Conservation (phyloP, 2,113 vertebrate species). For the pig (Sus scrofa) region DNA sequence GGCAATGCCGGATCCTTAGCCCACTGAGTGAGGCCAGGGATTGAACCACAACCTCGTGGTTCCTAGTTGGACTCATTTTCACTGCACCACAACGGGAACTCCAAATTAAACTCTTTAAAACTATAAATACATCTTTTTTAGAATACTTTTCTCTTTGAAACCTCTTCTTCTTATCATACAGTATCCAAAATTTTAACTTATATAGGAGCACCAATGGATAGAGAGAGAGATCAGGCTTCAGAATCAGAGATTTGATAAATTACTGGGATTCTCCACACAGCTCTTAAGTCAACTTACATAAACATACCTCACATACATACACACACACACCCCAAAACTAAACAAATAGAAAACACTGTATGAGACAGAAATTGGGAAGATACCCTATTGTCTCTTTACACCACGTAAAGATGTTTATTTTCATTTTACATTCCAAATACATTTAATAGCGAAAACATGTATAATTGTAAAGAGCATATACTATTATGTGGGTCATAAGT, state of each 20-base stretch:
- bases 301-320: not conserved
- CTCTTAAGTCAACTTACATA: not conserved
- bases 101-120: not conserved
- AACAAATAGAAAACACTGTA: not conserved
- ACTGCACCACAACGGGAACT: too few species aligned
- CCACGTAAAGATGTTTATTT: not conserved
- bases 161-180: not conserved
- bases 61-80: too few species aligned
- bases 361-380: not conserved
- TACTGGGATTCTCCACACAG: not conserved
- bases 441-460: not conserved
- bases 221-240: not conserved
- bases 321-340: too few species aligned
- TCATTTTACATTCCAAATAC: not conserved
- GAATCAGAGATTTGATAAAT: not conserved
- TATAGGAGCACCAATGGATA: not conserved
- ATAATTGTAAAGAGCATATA: not conserved
- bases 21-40: too few species aligned
- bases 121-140: slow-evolving; percentile 5
- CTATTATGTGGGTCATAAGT: not conserved
- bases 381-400: not conserved
- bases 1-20: too few species aligned
- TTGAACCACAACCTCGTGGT: too few species aligned
- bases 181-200: not conserved
- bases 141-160: not conserved